Evolutionary conservation across 2,113 vertebrate genomes (phyloP).

Genomic region (Hemiscyllium ocellatum): DNA sequence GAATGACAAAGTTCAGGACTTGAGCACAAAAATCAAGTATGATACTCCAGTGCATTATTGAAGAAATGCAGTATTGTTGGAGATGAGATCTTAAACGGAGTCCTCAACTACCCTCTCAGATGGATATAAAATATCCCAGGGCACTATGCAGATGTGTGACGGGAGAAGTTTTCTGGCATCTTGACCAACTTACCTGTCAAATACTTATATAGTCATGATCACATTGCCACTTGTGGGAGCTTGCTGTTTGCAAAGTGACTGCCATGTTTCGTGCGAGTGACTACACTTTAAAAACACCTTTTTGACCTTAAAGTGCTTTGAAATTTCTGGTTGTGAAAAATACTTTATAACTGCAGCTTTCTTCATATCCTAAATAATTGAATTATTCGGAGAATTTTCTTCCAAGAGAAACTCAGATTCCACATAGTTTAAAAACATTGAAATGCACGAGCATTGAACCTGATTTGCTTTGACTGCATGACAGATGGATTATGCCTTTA

Average conservation of each 20-base stretch:
- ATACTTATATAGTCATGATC: too few relatives aligned
- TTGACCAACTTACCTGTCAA: too few relatives aligned
- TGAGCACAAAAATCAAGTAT: background rate
- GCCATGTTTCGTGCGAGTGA: too few relatives aligned
- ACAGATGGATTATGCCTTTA: background rate
- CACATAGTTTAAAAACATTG: background rate
- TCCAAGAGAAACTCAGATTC: background rate
- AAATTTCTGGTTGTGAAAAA: background rate
- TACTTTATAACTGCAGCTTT: background rate
- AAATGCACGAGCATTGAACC: background rate
- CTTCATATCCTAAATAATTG: background rate
- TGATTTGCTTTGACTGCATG: background rate
- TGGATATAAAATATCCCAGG: background rate
- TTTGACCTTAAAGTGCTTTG: background rate
- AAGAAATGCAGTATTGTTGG: background rate
- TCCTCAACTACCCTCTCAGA: background rate
- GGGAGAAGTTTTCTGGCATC: background rate
- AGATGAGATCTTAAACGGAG: background rate
- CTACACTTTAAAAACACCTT: background rate
- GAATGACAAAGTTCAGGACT: background rate
- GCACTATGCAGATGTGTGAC: background rate
- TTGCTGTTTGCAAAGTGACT: too few relatives aligned
- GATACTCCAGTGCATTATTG: background rate
- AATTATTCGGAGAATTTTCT: background rate
- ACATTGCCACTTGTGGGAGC: too few relatives aligned